These are phyloP conservation scores for Monochamus alternatus DNA, from an alignment of 2,888 invertebrate genomes.

Conservation along the genomic window DNA sequence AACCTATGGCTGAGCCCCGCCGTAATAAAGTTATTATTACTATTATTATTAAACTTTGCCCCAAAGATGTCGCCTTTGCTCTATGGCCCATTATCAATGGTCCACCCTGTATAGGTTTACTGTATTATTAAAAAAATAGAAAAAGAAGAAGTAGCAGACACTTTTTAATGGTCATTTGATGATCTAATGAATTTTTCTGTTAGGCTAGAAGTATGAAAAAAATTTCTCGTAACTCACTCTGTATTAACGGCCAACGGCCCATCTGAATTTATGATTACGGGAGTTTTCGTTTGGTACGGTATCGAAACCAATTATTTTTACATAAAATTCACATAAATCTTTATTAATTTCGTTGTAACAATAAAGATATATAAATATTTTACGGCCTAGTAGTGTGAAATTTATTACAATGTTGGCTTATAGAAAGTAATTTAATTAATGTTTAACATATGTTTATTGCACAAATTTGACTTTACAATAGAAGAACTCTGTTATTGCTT, in stretches of 20 bases:
- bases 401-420: conserved; percentile 28
- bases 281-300: conserved; percentile 44
- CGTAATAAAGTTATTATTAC: no score
- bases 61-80: no score
- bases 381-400: conserved; percentile 7
- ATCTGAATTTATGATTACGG: conserved; percentile 49
- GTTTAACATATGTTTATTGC: conserved; percentile 19
- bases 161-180: no score
- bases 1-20: no score
- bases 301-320: conserved; percentile 24
- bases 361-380: conserved; percentile 31
- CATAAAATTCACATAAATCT: conserved; percentile 37
- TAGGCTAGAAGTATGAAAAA: no score
- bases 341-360: conserved; percentile 33
- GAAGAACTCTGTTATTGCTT: not conserved
- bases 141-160: no score
- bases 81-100: no score
- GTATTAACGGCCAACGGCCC: conserved; percentile 33
- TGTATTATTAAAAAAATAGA: no score
- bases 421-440: conserved; percentile 1
- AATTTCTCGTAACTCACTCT: no score
- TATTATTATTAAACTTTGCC: no score
- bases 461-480: conserved; percentile 11
- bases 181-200: no score
- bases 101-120: no score